Base-by-base conservation (phyloP, 2,888 invertebrate species). In the Villa cingulata region DNA sequence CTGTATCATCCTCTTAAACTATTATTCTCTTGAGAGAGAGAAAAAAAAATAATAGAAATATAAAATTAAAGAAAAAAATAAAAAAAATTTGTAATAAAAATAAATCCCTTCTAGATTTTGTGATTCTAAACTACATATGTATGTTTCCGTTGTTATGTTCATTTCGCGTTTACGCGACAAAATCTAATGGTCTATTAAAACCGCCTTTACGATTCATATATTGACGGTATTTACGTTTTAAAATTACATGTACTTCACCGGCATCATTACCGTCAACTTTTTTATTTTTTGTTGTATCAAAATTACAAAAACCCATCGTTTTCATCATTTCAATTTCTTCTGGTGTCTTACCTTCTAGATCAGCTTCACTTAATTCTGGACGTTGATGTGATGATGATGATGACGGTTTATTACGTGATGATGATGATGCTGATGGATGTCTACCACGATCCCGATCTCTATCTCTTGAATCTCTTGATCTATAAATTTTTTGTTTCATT, bases 181-280 rank as follows among this genome's bases (percentile, higher is more conserved):
- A 94, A 71, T 98, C 97, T 54, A 98, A 72, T 37, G 97, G 97
- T 63, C 97, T 77, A 71, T 98, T 98, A 71, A 98, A 98, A 47
- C 97, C 98, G 53, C 98, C 98, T 70, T 95, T 92, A 53, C 98
- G 78, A 71, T 98, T 98, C 98, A 98, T 98, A 66, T 98, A 98
- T 72, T 98, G 97, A 59, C 96, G 81, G 68, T 95, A 96, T 72
- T 95, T 91, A 59, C 97, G 75, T 72, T 96, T 95, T 51, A 95
- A 77, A 53, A 94, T 91, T 49, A 96, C 90, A 66, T 96, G 95
- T 53, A 95, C 94, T 27, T 84, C 87, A n/a, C 92, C 94, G 46
- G 81, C 81, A 59, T 94, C 88, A 64, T 97, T 97, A 29, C 90
- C 92, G 1, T 86, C 83, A 0, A 97, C 94, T 72, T 89, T 88